Evolutionary conservation across 2,113 vertebrate species (phyloP).

Genomic region (Brachyhypopomus gauderio): DNA sequence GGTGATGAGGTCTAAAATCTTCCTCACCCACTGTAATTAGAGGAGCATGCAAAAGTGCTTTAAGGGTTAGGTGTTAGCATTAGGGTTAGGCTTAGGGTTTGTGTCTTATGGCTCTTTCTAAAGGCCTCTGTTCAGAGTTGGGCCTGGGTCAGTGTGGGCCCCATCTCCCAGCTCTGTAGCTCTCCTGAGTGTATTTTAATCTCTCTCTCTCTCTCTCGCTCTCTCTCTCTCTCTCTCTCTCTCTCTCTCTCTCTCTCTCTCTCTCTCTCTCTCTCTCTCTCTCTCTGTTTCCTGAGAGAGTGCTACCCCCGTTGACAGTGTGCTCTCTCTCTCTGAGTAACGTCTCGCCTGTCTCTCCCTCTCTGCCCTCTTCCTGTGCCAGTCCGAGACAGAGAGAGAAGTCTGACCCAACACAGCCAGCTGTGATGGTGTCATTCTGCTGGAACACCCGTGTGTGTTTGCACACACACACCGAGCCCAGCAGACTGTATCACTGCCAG

Average conservation of each 20-base stretch:
- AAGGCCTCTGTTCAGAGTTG: constrained; percentile 6
- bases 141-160: neutral
- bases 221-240: constrained; percentile 10
- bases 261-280: constrained; percentile 28
- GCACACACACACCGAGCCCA: constrained; percentile 22
- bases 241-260: constrained; percentile 20
- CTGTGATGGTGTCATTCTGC: constrained; percentile 39
- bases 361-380: constrained; percentile 39
- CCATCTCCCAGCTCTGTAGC: neutral
- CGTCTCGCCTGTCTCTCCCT: constrained; percentile 13
- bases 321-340: constrained; percentile 14
- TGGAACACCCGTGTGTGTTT: constrained; percentile 16
- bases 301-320: neutral
- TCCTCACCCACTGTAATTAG: constrained; percentile 13
- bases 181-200: neutral
- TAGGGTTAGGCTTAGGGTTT: too few relatives aligned
- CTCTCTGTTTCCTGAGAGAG: neutral
- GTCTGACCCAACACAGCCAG: constrained; percentile 38
- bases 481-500: constrained; percentile 43
- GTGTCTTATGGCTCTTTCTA: neutral
- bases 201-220: constrained; percentile 10
- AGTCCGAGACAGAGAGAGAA: constrained; percentile 16
- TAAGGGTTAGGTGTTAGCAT: neutral
- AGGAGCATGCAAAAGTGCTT: neutral
- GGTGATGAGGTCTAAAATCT: constrained; percentile 41